A percentile compares a stretch with the other conserved stretches of the same genome.
Conservation (phyloP, 2,113 vertebrate species). For the Serilophus lunatus region DNA sequence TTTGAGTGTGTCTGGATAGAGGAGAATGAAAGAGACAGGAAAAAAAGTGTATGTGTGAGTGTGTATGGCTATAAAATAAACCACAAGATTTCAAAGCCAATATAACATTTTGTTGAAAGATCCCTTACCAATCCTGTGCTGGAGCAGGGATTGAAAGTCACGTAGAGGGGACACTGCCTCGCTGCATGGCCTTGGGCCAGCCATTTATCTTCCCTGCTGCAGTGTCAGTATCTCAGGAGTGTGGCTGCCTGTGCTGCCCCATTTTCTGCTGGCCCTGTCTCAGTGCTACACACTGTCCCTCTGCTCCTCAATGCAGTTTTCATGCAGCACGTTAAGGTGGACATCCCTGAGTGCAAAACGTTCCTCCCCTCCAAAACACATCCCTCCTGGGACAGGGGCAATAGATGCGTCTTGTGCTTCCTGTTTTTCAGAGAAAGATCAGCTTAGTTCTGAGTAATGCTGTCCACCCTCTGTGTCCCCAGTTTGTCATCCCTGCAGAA, state of each 20-base stretch:
- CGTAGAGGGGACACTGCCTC: neutral
- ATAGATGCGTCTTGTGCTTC: neutral
- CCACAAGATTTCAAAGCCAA: neutral
- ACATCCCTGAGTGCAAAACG: neutral
- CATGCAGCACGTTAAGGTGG: neutral
- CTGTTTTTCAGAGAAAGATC: accelerated
- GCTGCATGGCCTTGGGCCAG: neutral
- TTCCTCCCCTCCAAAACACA: neutral
- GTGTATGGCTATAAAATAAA: neutral
- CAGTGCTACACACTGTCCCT: accelerated
- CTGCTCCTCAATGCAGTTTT: neutral
- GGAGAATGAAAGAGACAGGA: neutral
- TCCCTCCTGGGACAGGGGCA: neutral
- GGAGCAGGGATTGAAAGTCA: neutral
- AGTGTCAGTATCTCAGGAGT: neutral
- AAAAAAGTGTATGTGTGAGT: neutral
- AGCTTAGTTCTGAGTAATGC: neutral
- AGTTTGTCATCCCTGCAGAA: neutral
- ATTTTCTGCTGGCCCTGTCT: neutral
- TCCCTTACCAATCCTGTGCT: neutral
- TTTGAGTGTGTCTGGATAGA: neutral
- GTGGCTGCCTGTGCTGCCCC: neutral
- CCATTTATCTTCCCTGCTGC: neutral
- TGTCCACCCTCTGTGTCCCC: accelerated
- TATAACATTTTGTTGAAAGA: neutral